Conservation (phyloP, 2,797 vertebrate species). For the Pteropus rufus region DNA sequence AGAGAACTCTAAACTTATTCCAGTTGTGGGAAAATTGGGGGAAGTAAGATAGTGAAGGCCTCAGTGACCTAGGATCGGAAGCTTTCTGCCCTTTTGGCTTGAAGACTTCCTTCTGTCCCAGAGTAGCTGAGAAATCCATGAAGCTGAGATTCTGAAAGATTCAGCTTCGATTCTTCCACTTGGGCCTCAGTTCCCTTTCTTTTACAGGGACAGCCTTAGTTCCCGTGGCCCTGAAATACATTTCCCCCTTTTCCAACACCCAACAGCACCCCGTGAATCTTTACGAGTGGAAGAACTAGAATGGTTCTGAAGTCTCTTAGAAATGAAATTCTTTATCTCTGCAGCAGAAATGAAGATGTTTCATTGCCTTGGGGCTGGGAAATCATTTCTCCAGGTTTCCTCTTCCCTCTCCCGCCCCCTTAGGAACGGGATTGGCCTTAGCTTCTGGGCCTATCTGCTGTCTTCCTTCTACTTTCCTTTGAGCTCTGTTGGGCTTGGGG, state of each 20-base stretch:
- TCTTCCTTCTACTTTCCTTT: slow-evolving; percentile 56
- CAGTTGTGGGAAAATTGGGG: neutral
- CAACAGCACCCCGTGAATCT: slow-evolving; percentile 9
- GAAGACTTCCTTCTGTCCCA: slow-evolving; percentile 41
- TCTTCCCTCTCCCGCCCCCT: neutral
- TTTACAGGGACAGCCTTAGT: slow-evolving; percentile 75
- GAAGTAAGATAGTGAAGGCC: neutral
- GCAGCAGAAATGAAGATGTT: slow-evolving; percentile 32
- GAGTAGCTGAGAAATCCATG: slow-evolving; percentile 51
- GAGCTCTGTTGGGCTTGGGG: slow-evolving; percentile 50
- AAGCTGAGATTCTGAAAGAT: slow-evolving; percentile 48
- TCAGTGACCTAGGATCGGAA: slow-evolving; percentile 18
- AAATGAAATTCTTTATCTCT: slow-evolving; percentile 40
- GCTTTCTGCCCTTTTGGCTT: slow-evolving; percentile 16
- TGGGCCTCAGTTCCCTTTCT: slow-evolving; percentile 52
- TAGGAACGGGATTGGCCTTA: slow-evolving; percentile 65
- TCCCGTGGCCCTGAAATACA: slow-evolving; percentile 63
- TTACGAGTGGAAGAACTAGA: slow-evolving; percentile 40
- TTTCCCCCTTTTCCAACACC: slow-evolving; percentile 19
- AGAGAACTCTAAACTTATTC: slow-evolving; percentile 43
- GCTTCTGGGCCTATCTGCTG: slow-evolving; percentile 54
- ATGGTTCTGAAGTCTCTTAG: slow-evolving; percentile 38
- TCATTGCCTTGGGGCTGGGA: slow-evolving; percentile 46
- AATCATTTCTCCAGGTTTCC: slow-evolving; percentile 29
- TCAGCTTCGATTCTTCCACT: slow-evolving; percentile 52